Evolutionary conservation across 2,888 invertebrate genomes (phyloP), one percentile per base, ranked within the genome.

Genomic region (Drosophila falleni): DNA sequence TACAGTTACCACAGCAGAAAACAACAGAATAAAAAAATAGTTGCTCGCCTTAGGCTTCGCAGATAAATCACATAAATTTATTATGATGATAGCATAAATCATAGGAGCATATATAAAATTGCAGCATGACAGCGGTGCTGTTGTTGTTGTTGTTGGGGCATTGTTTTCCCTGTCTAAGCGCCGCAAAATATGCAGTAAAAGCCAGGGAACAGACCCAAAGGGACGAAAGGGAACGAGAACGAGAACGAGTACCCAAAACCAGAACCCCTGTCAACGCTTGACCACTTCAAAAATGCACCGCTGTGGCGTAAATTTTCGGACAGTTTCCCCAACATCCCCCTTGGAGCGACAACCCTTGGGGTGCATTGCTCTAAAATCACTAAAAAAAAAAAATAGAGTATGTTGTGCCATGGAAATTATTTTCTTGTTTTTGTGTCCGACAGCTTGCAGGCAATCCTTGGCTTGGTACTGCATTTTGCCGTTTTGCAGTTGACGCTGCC

Each of bases 21-120:
- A 19, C 39, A 19, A 26, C 1, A 3, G 5, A 33, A 55, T 47
- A 67, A 42, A 37, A 46, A 31, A 41, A 59, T 65, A 53, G 47
- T 15, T 60, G 41, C 16, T 15, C 42, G 63, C 64, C 82, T 81
- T 66, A 81, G 71, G 67, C 79, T 44, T 37, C 42, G 60, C 67
- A 86, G 78, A 91, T 91, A 92, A 91, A 92, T 92, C 91, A 91
- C 78, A 84, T 86, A 84, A 92, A 91, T 91, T 91, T 91, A 91
- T 92, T 91, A 91, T 92, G 91, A 92, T 91, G 90, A 92, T 86
- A 87, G 79, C 78, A 91, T 91, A 91, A 92, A 91, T 91, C 91
- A 87, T 74, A 81, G 33, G 39, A 42, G 46, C 62, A 73, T 85
- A 88, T 75, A 88, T 75, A 83, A 89, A 84, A 86, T 78, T 78